Evolutionary conservation across 2,888 invertebrate genomes (phyloP).

Genomic region (Pseudoips prasinana): DNA sequence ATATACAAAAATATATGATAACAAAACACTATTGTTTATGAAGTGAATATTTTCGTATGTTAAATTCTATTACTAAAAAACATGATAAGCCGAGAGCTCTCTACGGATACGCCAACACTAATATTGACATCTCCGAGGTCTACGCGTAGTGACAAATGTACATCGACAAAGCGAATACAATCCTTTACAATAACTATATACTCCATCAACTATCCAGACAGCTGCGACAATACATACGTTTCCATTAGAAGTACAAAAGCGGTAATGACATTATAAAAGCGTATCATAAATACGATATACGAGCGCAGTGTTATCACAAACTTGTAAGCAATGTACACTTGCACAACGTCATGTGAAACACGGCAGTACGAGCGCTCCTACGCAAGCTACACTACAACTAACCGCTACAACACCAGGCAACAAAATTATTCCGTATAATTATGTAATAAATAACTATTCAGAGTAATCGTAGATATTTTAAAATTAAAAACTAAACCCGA

Average conservation of each 20-base stretch:
- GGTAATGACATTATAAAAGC: conserved; percentile 32
- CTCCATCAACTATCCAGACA: conserved; percentile 30
- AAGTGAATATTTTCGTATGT: too few species aligned
- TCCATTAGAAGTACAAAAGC: conserved; percentile 43
- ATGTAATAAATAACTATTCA: conserved; percentile 72
- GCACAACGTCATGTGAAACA: conserved; percentile 49
- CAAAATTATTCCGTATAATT: conserved; percentile 55
- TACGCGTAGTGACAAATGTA: conserved; percentile 60
- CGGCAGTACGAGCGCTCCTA: conserved; percentile 63
- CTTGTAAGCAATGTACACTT: conserved; percentile 42
- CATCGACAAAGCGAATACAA: conserved; percentile 62
- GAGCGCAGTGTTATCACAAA: conserved; percentile 26
- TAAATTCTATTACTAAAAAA: too few species aligned
- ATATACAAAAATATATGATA: too few species aligned
- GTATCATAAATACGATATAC: conserved; percentile 26
- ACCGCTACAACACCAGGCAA: conserved; percentile 67
- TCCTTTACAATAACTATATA: conserved; percentile 39
- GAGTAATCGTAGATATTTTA: conserved; percentile 46
- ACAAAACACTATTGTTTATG: too few species aligned
- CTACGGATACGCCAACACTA: conserved; percentile 32
- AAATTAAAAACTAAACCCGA: conserved; percentile 37
- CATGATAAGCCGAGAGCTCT: conserved; percentile 33
- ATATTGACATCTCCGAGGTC: conserved; percentile 55
- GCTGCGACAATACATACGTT: conserved; percentile 34
- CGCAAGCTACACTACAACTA: conserved; percentile 40